Conservation (phyloP, 2,113 vertebrate species). For the Sylvilagus bachmani region DNA sequence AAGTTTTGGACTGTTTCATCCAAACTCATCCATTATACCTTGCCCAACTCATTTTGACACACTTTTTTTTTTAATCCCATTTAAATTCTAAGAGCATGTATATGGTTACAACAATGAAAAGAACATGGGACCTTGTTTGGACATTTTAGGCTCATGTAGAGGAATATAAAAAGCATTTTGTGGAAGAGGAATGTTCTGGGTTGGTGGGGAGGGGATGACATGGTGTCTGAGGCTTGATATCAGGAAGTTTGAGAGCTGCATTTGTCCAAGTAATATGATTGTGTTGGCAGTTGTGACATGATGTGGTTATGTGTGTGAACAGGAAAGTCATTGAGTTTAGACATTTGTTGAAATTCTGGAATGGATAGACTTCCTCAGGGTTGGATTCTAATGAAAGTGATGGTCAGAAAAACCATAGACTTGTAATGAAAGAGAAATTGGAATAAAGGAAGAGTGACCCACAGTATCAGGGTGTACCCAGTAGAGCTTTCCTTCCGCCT, state of each 20-base stretch:
- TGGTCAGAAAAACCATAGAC: not conserved
- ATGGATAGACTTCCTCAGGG: not conserved
- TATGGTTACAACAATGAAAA: not conserved
- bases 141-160: not conserved
- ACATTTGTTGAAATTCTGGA: not conserved
- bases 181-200: not conserved
- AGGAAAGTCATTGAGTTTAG: not conserved
- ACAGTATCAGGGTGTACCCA: not conserved
- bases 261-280: not conserved
- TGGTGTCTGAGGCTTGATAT: not conserved
- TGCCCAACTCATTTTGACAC: slow-evolving; percentile 35
- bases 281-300: not conserved
- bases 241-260: not conserved
- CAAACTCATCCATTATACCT: slow-evolving; percentile 40
- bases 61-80: not conserved
- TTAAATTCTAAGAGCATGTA: not conserved
- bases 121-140: not conserved
- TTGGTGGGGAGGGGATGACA: not conserved
- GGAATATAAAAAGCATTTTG: not conserved
- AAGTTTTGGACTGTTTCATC: slow-evolving; percentile 29
- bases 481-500: not conserved
- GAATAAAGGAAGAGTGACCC: not conserved
- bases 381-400: not conserved
- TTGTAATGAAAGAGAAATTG: not conserved
- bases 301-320: not conserved